These are phyloP conservation scores for Nymphalis io DNA, from an alignment of 1,140 invertebrate species.

Conservation along the genomic window DNA sequence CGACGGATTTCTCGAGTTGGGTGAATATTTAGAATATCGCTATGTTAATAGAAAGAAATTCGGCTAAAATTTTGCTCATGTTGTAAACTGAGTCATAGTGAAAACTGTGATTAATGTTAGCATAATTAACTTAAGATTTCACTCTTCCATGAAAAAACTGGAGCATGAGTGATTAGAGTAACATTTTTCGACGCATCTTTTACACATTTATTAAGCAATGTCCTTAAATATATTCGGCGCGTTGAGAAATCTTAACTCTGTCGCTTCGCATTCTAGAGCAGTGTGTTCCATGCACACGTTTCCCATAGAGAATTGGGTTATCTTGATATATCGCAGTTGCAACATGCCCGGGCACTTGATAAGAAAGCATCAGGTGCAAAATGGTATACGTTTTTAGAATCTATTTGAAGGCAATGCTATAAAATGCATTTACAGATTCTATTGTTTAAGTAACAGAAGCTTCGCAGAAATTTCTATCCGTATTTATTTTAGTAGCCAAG, in stretches of 20 bases:
- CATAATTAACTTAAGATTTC: no score
- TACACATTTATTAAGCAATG: background rate
- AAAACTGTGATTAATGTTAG: no score
- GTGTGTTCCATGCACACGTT: constrained; percentile 53
- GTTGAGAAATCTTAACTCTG: constrained; percentile 51
- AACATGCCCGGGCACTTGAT: constrained; percentile 57
- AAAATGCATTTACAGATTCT: background rate
- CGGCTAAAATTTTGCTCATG: no score
- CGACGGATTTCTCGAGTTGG: no score
- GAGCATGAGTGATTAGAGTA: no score
- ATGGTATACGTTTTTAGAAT: constrained; percentile 9
- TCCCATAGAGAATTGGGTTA: constrained; percentile 74
- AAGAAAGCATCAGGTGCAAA: constrained; percentile 38
- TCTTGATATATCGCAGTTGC: constrained; percentile 71
- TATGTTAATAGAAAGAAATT: no score
- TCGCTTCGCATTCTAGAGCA: constrained; percentile 45
- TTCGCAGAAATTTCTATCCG: background rate
- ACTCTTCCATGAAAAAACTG: no score
- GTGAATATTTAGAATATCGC: no score
- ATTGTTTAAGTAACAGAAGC: background rate
- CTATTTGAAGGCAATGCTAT: background rate
- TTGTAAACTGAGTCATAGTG: no score
- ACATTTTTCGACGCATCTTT: background rate
- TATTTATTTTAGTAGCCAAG: background rate
- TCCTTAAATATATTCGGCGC: background rate